phyloP scores from a whole-genome alignment of 2,888 invertebrate species.

The Fissipunctia ypsillon region DNA sequence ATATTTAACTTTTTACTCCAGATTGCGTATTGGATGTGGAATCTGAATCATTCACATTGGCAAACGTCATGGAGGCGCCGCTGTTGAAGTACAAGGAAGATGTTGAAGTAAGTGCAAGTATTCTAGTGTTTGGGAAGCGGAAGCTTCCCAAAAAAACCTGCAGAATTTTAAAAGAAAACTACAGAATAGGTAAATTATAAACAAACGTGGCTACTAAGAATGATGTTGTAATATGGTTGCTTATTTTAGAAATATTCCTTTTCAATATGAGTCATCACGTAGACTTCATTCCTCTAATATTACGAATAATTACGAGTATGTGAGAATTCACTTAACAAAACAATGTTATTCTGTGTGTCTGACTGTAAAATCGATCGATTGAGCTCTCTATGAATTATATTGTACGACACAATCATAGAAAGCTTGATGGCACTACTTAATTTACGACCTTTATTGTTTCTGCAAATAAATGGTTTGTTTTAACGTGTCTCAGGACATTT shows the following conservation, averaged over 20 bases:
- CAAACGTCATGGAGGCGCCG: constrained; percentile 96
- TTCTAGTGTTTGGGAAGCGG: background rate
- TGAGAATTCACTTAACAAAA: background rate
- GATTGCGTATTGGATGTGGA: constrained; percentile 94
- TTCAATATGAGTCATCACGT: background rate
- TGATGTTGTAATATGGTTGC: background rate
- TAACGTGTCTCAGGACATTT: constrained; percentile 92
- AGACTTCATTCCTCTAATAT: background rate
- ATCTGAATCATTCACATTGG: constrained; percentile 94
- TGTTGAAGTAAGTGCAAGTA: constrained; percentile 92
- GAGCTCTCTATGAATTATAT: background rate
- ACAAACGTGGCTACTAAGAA: background rate
- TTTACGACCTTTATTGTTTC: background rate
- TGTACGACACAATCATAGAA: background rate
- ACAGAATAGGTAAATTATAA: background rate
- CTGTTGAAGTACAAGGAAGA: constrained; percentile 95
- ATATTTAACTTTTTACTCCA: constrained; percentile 54
- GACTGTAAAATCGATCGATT: background rate
- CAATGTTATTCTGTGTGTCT: background rate
- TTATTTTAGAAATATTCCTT: background rate
- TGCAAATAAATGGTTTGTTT: background rate
- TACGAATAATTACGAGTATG: background rate
- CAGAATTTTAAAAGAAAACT: background rate
- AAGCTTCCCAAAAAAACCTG: background rate
- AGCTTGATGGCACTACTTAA: background rate